Base-by-base conservation (phyloP, 30 jellyfish, hydroid and myxozoan genomes). In the Turritopsis dohrnii region DNA sequence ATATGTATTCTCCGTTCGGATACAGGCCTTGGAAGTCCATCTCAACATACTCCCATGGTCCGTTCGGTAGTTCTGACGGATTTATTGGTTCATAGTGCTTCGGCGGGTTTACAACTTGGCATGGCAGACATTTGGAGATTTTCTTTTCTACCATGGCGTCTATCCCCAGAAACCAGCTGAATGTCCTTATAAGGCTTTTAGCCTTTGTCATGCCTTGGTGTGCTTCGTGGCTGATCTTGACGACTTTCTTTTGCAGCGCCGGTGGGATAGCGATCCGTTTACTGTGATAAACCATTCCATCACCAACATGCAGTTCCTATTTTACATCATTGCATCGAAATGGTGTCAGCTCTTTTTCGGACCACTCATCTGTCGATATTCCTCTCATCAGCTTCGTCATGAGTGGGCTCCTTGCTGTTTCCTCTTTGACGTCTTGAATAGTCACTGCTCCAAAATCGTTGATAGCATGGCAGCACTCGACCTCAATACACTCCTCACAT, bases 1-100 rank as follows among this genome's bases (percentile, higher is more conserved):
- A 30, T 75, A 75, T 25, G 75, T 75, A 75, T 31, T 75, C 84
- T 25, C 84, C 84, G 28, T 75, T 75, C 76, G 84, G 84, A 30
- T 75, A 75, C 21, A 75, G 84, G 73, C 84, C 84, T 25, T 30
- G 73, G 22, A 75, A 75, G 84, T 75, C 84, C 73, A 75, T 30
- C 31, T 27, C 73, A 75, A 75, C 84, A 18, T 60, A n/a, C 20
- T 60, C 72, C 72, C 72, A 60, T 18, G 72, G 72, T 60, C 72
- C 72, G 21, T n/a, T 18, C 20, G 72, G 72, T 60, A 60, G 21
- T 60, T 18, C 21, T 18, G 72, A 60, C 72, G 21, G 18, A 18
- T 60, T 60, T 18, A 18, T 18, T 60, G 72, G 72, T n/a, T 60
- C 72, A 18, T 18, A 21, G 20, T 18, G 18, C 21, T 60, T 18